Percentiles rank a stretch among this genome's conserved stretches.
These are phyloP conservation scores for Callinectes sapidus DNA, from an alignment of 2,888 invertebrate species.

Conservation along the genomic window DNA sequence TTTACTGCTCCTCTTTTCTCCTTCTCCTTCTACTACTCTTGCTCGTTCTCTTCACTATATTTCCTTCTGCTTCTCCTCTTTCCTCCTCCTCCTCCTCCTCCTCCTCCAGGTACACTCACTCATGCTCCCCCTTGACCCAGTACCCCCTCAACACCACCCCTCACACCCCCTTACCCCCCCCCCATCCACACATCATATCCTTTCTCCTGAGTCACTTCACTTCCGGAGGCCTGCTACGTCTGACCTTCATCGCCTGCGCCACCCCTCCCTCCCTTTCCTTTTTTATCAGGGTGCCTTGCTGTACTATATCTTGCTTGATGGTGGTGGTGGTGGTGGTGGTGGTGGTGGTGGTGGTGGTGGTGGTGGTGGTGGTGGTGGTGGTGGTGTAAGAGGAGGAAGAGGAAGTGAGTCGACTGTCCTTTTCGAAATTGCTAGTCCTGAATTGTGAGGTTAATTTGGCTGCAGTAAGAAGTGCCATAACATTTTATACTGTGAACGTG, in stretches of 20 bases:
- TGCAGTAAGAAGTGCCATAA: not conserved
- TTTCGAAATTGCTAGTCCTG: not conserved
- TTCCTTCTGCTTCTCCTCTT: no score
- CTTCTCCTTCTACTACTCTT: not conserved
- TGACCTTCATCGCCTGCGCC: not conserved
- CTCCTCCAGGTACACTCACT: not conserved
- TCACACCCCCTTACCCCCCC: not conserved
- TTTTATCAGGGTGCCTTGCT: not conserved
- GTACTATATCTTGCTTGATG: not conserved
- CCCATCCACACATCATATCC: not conserved
- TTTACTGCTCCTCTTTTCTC: no score
- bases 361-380: not conserved
- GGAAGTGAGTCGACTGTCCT: not conserved
- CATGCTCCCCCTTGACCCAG: conserved; percentile 10
- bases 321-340: not conserved
- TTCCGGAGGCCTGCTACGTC: not conserved
- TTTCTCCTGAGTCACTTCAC: not conserved
- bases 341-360: not conserved
- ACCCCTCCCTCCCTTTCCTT: not conserved
- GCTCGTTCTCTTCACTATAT: not conserved
- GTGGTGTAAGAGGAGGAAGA: not conserved
- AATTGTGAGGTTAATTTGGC: not conserved
- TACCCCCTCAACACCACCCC: not conserved
- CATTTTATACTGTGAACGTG: not conserved
- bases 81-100: not conserved